Conservation (phyloP, 2,113 vertebrate species). For the Sula dactylatra region DNA sequence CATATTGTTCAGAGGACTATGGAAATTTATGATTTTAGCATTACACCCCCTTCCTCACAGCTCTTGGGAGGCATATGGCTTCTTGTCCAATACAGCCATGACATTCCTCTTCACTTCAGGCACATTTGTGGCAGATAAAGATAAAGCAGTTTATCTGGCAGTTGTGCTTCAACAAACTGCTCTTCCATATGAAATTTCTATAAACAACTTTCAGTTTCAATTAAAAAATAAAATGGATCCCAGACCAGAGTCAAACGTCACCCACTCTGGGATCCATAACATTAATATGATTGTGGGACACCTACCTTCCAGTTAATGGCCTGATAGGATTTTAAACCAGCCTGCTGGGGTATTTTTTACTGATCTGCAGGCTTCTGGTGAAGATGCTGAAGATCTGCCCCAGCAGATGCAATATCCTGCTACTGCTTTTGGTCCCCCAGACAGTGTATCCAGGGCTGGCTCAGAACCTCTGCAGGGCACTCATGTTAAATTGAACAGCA, state of each 20-base stretch:
- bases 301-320: not conserved
- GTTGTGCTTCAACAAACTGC: not conserved
- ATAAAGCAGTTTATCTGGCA: not conserved
- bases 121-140: not conserved
- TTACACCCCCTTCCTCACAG: not conserved
- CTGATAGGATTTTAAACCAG: not conserved
- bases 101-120: not conserved
- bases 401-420: not conserved
- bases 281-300: not conserved
- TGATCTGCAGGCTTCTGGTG: not conserved
- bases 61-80: not conserved
- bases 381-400: not conserved
- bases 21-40: not conserved
- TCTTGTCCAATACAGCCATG: not conserved
- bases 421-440: not conserved
- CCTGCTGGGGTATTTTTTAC: not conserved
- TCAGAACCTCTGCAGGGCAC: not conserved
- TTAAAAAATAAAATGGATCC: not conserved
- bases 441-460: not conserved
- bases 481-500: not conserved
- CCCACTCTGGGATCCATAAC: not conserved
- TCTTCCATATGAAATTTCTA: not conserved
- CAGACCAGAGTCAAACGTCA: not conserved
- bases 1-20: not conserved
- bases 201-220: not conserved